Conservation (phyloP, 2,888 invertebrate species). For the Oscheius myriophilus region DNA sequence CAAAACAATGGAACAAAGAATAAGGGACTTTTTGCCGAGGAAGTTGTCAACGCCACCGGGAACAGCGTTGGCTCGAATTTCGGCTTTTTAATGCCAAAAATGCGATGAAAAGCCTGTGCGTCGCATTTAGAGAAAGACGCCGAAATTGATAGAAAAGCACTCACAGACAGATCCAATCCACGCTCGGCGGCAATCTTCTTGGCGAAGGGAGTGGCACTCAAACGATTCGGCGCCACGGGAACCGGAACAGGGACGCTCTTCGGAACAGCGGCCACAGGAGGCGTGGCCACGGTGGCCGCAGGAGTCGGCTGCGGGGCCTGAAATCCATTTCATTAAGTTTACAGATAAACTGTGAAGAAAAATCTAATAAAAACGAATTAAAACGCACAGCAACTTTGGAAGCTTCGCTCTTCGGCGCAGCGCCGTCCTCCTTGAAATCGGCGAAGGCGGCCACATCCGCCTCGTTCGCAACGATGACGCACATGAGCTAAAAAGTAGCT, state of each 20-base stretch:
- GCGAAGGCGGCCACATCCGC: slow-evolving; percentile 88
- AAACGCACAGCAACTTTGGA: neutral
- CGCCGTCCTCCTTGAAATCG: slow-evolving; percentile 76
- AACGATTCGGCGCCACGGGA: slow-evolving; percentile 75
- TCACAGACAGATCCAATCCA: slow-evolving; percentile 77
- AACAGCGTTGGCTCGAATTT: too few relatives aligned
- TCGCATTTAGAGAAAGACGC: too few relatives aligned
- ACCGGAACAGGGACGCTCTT: too few relatives aligned
- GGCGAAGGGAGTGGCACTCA: slow-evolving; percentile 93
- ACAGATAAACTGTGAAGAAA: neutral
- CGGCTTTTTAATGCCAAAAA: too few relatives aligned
- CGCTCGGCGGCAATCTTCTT: slow-evolving; percentile 85
- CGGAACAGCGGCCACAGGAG: neutral
- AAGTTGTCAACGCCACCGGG: too few relatives aligned
- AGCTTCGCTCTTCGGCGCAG: neutral
- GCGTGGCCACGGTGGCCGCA: neutral
- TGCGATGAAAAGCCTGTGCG: too few relatives aligned
- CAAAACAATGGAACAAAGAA: too few relatives aligned
- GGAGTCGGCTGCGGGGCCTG: neutral
- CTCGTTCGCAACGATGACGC: slow-evolving; percentile 90
- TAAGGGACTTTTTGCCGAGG: too few relatives aligned
- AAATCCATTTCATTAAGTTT: neutral
- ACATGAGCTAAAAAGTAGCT: slow-evolving; percentile 78
- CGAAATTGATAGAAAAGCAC: slow-evolving; percentile 35
- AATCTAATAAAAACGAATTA: neutral